Evolutionary conservation across 1,140 invertebrate genomes (phyloP), one percentile per base, ranked within the genome.

Genomic region (Delia radicum): DNA sequence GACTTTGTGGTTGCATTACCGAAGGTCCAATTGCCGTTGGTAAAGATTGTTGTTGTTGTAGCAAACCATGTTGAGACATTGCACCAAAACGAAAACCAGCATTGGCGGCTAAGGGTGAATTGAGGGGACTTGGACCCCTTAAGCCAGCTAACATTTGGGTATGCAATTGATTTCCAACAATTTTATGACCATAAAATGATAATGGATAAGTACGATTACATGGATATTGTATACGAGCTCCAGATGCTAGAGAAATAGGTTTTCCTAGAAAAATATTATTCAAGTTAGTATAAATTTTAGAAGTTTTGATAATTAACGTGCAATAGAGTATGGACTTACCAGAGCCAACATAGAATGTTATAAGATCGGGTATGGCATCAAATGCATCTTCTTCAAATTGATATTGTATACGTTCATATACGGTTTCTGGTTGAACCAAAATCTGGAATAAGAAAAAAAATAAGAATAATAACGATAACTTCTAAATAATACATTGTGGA

Each of bases 341-440:
- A 46, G 94, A 96, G 0, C 95, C 94, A n/a, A 97, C 95, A 84
- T 99, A 97, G 76, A 93, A 97, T 3, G 95, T 96, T 77, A 98
- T 96, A 28, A 99, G 89, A 86, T 97, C 95, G 0, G 96, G 94
- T 12, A 98, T 95, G 2, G 95, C 96, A 81, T 96, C 94, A 81
- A 96, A 98, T 0, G 93, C 92, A 81, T 97, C 96, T 79, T 96
- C 95, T 88, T 98, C 97, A 82, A 98, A 96, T 81, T 96, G 94
- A 87, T 95, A 98, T 80, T 96, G 94, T 7, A 96, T 92, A 78
- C 93, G 89, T 86, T 97, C 94, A 84, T 97, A 96, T 2, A 97
- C 95, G 0, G 95, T 97, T 80, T 95, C 95, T 0, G 92, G 93
- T 81, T 95, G 94, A 7, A 96, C 89, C 0, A 96, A 91, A 61